Percentiles rank a stretch among this genome's conserved stretches.
These are phyloP conservation scores for Cactoblastis cactorum DNA, from an alignment of 2,888 invertebrate genomes.

Conservation along the genomic window DNA sequence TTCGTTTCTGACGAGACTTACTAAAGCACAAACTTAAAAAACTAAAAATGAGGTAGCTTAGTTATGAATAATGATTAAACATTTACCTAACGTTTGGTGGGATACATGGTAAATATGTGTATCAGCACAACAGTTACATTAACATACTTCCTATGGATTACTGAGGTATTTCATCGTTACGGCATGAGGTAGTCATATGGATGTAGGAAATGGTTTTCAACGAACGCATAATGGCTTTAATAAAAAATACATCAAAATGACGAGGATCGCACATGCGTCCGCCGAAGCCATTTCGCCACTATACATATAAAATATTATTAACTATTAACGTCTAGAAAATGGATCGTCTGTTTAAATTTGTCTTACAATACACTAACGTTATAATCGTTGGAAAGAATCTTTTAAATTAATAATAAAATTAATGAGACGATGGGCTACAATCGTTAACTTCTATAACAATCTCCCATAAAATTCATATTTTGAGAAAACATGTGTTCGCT, in stretches of 20 bases:
- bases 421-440: too few relatives aligned
- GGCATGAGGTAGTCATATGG: slow-evolving; percentile 57
- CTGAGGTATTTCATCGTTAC: slow-evolving; percentile 69
- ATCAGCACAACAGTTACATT: slow-evolving; percentile 62
- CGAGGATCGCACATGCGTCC: not conserved
- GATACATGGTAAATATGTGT: slow-evolving; percentile 66
- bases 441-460: too few relatives aligned
- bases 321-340: slow-evolving; percentile 7
- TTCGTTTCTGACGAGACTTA: slow-evolving; percentile 25
- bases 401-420: not conserved
- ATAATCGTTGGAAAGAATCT: not conserved
- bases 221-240: not conserved
- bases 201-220: not conserved
- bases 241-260: not conserved
- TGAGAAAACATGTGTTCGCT: too few relatives aligned
- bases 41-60: slow-evolving; percentile 71
- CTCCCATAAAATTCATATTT: too few relatives aligned
- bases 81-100: slow-evolving; percentile 70
- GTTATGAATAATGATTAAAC: slow-evolving; percentile 65
- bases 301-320: slow-evolving; percentile 13
- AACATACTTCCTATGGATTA: slow-evolving; percentile 68
- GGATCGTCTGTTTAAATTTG: not conserved
- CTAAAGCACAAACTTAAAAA: slow-evolving; percentile 39
- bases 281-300: not conserved
- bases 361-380: not conserved